phyloP scores from a whole-genome alignment of 2,113 vertebrate species.

The Channa maculata region DNA sequence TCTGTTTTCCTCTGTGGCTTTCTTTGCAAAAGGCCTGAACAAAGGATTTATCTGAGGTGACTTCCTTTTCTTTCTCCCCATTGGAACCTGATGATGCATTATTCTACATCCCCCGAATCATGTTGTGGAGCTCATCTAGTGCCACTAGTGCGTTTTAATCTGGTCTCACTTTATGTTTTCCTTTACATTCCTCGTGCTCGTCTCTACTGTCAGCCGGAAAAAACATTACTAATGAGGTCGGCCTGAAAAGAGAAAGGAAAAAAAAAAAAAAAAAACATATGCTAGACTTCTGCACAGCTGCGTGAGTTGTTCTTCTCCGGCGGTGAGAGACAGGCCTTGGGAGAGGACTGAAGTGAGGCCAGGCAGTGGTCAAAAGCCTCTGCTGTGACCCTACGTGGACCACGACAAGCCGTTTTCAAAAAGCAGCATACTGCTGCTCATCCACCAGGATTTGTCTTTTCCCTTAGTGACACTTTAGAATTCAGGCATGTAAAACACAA shows the following conservation, averaged over 20 bases:
- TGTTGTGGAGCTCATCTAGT: slow-evolving; percentile 19
- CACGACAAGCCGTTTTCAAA: slow-evolving; percentile 28
- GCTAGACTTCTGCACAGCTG: slow-evolving; percentile 30
- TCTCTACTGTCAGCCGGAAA: slow-evolving; percentile 1
- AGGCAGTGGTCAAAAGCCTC: slow-evolving; percentile 62
- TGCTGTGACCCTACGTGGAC: slow-evolving; percentile 61
- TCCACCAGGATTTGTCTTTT: slow-evolving; percentile 10
- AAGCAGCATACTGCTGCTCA: slow-evolving; percentile 4
- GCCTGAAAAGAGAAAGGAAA: background rate
- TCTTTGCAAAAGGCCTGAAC: slow-evolving; percentile 70
- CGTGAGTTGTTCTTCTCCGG: slow-evolving; percentile 32
- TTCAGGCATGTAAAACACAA: background rate
- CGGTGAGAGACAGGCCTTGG: slow-evolving; percentile 25
- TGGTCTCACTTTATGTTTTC: background rate
- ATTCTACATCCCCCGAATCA: slow-evolving; percentile 56
- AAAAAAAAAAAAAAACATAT: background rate
- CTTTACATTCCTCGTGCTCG: slow-evolving; percentile 1
- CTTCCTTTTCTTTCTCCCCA: slow-evolving; percentile 67
- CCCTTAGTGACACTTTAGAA: background rate
- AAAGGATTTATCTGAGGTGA: slow-evolving; percentile 82
- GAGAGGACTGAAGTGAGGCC: slow-evolving; percentile 63
- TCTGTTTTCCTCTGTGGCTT: slow-evolving; percentile 76
- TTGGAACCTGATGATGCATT: slow-evolving; percentile 78
- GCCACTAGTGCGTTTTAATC: background rate
- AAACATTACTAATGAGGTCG: slow-evolving; percentile 8